A percentile compares a stretch with the other conserved stretches of the same genome.
Evolutionary conservation across 2,888 invertebrate species (phyloP).

Genomic region (Malthinus seriepunctatus): DNA sequence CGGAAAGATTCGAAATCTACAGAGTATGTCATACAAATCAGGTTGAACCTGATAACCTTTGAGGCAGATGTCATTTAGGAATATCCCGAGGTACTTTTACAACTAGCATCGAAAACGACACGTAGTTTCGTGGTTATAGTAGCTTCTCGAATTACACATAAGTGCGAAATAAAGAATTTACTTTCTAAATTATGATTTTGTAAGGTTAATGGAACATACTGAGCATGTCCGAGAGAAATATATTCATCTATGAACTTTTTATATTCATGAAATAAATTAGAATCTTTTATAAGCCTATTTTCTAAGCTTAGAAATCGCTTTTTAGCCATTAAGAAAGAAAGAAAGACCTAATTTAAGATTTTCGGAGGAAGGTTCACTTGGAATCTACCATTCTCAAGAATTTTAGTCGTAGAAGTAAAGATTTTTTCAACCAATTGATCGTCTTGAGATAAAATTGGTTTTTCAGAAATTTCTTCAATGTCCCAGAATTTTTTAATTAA

Average conservation of each 20-base stretch:
- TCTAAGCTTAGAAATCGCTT: background rate
- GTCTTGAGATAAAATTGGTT: background rate
- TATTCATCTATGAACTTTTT: background rate
- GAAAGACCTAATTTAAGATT: background rate
- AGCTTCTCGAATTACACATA: background rate
- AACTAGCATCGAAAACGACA: background rate
- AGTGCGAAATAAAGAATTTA: background rate
- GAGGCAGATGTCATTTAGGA: background rate
- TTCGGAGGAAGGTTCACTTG: background rate
- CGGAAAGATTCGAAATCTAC: background rate
- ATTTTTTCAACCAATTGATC: background rate
- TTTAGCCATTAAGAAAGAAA: background rate
- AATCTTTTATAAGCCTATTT: background rate
- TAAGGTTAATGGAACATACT: background rate
- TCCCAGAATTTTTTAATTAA: background rate
- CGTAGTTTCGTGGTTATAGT: background rate
- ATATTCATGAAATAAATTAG: background rate
- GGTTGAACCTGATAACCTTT: constrained; percentile 1
- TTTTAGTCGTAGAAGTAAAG: background rate
- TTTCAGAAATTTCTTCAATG: background rate
- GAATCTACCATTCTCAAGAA: background rate
- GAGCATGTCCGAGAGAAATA: background rate
- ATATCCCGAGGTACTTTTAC: background rate
- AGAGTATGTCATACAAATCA: constrained; percentile 1
- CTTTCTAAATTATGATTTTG: background rate